Evolutionary conservation across 2,113 vertebrate genomes (phyloP).

Genomic region (Tragulus kanchil): DNA sequence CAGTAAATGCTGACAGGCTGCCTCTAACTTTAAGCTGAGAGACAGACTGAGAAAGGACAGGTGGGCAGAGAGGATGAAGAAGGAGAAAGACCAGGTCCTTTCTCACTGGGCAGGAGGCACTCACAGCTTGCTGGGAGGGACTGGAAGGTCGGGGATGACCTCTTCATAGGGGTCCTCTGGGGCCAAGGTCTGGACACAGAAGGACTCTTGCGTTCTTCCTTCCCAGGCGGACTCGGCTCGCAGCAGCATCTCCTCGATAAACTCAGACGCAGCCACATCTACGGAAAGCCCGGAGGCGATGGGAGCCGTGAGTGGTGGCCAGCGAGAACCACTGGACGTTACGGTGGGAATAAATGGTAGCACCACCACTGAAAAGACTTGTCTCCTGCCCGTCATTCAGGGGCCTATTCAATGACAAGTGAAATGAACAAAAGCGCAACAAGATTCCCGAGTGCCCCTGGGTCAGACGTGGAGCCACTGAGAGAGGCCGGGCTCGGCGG

Average conservation of each 20-base stretch:
- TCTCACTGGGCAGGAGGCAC: slow-evolving; percentile 26
- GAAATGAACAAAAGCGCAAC: background rate
- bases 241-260: slow-evolving; percentile 92
- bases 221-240: slow-evolving; percentile 93
- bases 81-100: background rate
- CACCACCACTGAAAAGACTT: background rate
- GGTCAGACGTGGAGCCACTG: background rate
- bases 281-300: slow-evolving; percentile 5
- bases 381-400: background rate
- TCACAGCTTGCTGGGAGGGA: slow-evolving; percentile 93
- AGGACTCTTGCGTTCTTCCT: slow-evolving; percentile 88
- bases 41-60: no score
- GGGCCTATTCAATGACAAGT: slow-evolving; percentile 30
- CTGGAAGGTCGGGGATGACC: slow-evolving; percentile 88
- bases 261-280: slow-evolving; percentile 93
- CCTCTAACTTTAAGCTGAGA: background rate
- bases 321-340: no score
- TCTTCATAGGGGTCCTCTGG: slow-evolving; percentile 92
- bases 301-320: background rate
- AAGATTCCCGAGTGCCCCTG: background rate
- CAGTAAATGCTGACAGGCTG: background rate
- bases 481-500: background rate
- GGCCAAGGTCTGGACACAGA: slow-evolving; percentile 78
- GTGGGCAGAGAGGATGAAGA: background rate
- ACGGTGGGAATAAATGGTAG: background rate